Evolutionary conservation across 2,797 vertebrate genomes (phyloP).

Genomic region (Myoxocephalus aenaeus): DNA sequence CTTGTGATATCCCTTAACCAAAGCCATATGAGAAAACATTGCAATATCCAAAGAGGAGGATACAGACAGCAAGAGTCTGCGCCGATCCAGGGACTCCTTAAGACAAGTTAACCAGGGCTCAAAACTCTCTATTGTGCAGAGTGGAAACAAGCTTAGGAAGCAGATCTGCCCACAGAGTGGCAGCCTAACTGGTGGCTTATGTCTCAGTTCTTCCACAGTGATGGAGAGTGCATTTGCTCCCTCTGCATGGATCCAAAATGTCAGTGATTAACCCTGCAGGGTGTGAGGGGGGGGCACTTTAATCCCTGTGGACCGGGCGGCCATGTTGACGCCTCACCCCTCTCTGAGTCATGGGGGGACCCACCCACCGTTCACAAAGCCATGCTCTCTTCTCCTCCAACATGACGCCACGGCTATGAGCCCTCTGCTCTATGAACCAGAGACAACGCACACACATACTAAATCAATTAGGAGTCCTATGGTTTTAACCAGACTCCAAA

Average conservation of each 20-base stretch:
- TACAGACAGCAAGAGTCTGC: conserved; percentile 10
- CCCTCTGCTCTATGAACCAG: conserved; percentile 76
- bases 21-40: conserved; percentile 35
- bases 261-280: conserved; percentile 79
- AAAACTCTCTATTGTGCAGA: conserved; percentile 47
- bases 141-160: conserved; percentile 69
- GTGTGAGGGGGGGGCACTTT: conserved; percentile 51
- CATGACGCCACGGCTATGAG: conserved; percentile 76
- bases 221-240: conserved; percentile 72
- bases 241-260: conserved; percentile 76
- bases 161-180: conserved; percentile 58
- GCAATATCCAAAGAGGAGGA: conserved; percentile 27
- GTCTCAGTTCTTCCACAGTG: conserved; percentile 80
- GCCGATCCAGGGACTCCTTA: conserved; percentile 42
- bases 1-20: conserved; percentile 40
- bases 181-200: conserved; percentile 60
- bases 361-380: conserved; percentile 79
- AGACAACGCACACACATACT: conserved; percentile 61
- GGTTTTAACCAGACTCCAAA: conserved; percentile 77
- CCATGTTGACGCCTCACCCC: conserved; percentile 77
- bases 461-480: conserved; percentile 86
- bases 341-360: conserved; percentile 81
- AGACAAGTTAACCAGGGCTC: conserved; percentile 49
- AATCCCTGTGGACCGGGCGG: conserved; percentile 66
- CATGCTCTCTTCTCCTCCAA: conserved; percentile 79